A percentile compares a stretch with the other conserved stretches of the same genome.
Conservation (phyloP, 2,113 vertebrate species). For the Gallinago paraguaiae region DNA sequence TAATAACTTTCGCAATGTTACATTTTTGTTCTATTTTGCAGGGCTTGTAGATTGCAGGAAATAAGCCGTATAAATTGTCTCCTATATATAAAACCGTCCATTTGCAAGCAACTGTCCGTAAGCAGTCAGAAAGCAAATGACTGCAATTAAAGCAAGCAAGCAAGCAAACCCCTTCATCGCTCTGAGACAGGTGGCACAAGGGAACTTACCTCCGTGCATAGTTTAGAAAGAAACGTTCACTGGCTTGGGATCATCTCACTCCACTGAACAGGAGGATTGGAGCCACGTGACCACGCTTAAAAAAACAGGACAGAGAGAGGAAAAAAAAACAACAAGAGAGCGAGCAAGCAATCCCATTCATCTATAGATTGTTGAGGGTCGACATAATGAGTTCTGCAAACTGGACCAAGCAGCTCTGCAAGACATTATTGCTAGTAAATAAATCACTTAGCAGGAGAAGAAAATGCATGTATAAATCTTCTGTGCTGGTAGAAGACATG, state of each 20-base stretch:
- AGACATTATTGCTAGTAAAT: constrained; percentile 70
- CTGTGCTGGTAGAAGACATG: constrained; percentile 45
- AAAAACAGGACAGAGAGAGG: neutral
- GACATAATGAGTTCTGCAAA: constrained; percentile 68
- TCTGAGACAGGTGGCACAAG: neutral
- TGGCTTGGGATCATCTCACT: neutral
- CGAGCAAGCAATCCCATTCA: neutral
- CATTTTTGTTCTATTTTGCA: neutral
- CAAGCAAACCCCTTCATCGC: neutral
- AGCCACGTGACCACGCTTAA: neutral
- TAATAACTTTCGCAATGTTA: neutral
- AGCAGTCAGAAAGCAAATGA: neutral
- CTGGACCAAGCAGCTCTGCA: constrained; percentile 51
- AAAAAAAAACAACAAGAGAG: neutral
- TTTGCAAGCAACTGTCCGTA: constrained; percentile 11
- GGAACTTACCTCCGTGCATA: constrained; percentile 34
- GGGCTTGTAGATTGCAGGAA: neutral
- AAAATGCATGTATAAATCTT: constrained; percentile 65
- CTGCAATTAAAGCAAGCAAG: neutral
- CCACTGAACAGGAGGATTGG: neutral
- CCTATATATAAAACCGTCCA: neutral
- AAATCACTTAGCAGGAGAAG: constrained; percentile 68
- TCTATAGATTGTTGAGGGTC: constrained; percentile 46
- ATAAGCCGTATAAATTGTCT: neutral
- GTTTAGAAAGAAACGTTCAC: neutral